Evolutionary conservation across 2,888 invertebrate genomes (phyloP).

Genomic region (Cheilosia variabilis): DNA sequence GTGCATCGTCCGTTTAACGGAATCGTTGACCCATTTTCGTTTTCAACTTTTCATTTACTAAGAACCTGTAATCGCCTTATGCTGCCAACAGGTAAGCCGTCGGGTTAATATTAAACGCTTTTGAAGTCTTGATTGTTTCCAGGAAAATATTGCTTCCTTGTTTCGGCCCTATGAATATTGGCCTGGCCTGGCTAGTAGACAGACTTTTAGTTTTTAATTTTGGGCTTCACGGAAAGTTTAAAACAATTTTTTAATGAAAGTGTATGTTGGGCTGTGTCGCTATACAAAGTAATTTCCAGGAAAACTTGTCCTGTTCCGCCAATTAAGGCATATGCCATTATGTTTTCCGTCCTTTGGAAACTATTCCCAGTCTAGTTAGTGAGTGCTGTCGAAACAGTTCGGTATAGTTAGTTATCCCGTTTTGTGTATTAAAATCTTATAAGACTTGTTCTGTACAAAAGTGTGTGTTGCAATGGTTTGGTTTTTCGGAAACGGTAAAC

Average conservation of each 20-base stretch:
- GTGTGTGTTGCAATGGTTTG: too few species aligned
- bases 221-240: constrained; percentile 23
- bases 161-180: constrained; percentile 5
- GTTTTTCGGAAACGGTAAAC: too few species aligned
- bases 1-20: constrained; percentile 77
- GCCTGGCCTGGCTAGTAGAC: not conserved
- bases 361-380: too few species aligned
- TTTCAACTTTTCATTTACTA: constrained; percentile 87
- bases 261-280: constrained; percentile 16
- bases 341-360: not conserved
- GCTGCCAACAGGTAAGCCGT: constrained; percentile 85
- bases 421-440: too few species aligned
- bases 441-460: too few species aligned
- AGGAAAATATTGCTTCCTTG: constrained; percentile 9
- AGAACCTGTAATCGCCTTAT: constrained; percentile 88
- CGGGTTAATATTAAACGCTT: too few species aligned
- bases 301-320: not conserved
- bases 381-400: too few species aligned
- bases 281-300: constrained; percentile 41
- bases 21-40: constrained; percentile 82
- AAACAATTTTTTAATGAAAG: constrained; percentile 33
- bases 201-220: constrained; percentile 40
- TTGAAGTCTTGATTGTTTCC: not conserved
- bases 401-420: too few species aligned
- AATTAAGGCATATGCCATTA: not conserved